Evolutionary conservation across 2,888 invertebrate species (phyloP).

Genomic region (Crossocerus cetratus): DNA sequence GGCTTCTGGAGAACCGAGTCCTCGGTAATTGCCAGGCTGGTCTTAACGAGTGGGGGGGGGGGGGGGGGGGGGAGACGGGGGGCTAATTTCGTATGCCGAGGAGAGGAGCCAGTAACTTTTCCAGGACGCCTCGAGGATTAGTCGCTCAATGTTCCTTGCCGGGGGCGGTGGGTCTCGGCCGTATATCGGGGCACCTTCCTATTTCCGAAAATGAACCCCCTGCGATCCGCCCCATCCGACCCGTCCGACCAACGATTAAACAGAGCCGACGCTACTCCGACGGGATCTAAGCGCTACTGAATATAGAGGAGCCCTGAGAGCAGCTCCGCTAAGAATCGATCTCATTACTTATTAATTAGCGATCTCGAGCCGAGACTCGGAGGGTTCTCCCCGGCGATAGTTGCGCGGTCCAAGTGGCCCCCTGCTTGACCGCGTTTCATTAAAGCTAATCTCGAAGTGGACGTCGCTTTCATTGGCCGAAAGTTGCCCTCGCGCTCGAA

Average conservation of each 20-base stretch:
- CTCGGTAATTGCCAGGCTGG: conserved; percentile 21
- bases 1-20: conserved; percentile 7
- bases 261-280: neutral
- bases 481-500: neutral
- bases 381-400: neutral
- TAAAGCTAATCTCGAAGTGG: neutral
- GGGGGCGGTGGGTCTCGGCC: neutral
- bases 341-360: neutral
- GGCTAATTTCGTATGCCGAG: conserved; percentile 32
- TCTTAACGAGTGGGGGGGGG: conserved; percentile 30
- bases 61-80: too few species aligned
- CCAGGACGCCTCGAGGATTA: conserved; percentile 22
- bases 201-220: neutral
- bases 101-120: conserved; percentile 28
- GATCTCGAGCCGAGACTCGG: neutral
- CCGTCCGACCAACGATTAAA: neutral
- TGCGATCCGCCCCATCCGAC: neutral
- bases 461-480: neutral
- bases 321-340: neutral
- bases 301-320: neutral
- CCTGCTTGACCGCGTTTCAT: neutral
- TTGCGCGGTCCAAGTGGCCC: too few species aligned
- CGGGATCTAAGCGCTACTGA: neutral
- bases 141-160: neutral
- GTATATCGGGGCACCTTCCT: neutral